Percentiles rank a stretch among this genome's conserved stretches.
Evolutionary conservation across 2,797 vertebrate species (phyloP).

Genomic region (Ptychadena robeensis): DNA sequence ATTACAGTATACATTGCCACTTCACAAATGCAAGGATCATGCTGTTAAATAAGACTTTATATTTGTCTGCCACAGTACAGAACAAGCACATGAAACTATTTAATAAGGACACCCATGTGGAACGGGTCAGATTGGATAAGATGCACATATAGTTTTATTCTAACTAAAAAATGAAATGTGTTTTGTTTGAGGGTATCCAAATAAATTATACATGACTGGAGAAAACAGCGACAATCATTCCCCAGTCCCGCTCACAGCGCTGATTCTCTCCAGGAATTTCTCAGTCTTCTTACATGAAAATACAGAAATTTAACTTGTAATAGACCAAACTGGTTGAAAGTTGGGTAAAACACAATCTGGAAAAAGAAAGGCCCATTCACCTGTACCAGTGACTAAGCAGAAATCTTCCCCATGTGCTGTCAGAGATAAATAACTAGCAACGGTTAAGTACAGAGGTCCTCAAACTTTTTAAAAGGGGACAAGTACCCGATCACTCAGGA

Average conservation of each 20-base stretch:
- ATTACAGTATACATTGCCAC: conserved; percentile 55
- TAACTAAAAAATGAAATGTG: neutral
- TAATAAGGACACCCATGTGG: conserved; percentile 45
- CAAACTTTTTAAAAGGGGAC: no score
- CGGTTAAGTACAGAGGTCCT: no score
- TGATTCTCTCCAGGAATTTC: neutral
- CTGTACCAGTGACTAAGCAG: no score
- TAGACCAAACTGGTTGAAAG: neutral
- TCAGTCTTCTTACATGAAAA: neutral
- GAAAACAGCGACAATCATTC: conserved; percentile 5
- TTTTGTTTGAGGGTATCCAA: neutral
- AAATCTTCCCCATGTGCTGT: no score
- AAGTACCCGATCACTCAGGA: no score
- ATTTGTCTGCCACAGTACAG: conserved; percentile 21
- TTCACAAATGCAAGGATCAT: conserved; percentile 35
- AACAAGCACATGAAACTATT: conserved; percentile 24
- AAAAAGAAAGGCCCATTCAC: no score
- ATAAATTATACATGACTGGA: conserved; percentile 18
- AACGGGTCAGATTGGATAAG: conserved; percentile 33
- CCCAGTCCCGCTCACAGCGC: neutral
- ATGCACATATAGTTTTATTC: conserved; percentile 16
- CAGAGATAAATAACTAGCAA: no score
- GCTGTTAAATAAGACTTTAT: conserved; percentile 52
- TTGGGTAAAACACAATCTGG: no score
- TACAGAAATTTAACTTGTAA: neutral